These are phyloP conservation scores for Siniperca obscura DNA, from an alignment of 2,797 vertebrate genomes.

Conservation along the genomic window DNA sequence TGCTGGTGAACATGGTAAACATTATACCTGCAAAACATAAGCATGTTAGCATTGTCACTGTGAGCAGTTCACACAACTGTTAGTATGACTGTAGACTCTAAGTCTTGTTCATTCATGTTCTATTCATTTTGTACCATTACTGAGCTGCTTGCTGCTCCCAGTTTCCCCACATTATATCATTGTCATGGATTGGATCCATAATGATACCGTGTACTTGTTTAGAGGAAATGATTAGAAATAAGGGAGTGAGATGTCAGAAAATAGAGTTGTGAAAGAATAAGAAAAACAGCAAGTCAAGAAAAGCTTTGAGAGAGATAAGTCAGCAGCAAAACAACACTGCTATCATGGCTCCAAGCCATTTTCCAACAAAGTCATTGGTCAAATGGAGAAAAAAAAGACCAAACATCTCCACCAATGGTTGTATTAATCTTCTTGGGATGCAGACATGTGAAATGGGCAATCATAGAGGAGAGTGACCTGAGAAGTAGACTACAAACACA, in stretches of 20 bases:
- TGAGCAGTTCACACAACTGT: background rate
- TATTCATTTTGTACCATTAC: background rate
- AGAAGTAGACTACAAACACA: background rate
- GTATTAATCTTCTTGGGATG: background rate
- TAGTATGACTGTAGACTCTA: background rate
- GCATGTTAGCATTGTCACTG: background rate
- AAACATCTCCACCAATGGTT: background rate
- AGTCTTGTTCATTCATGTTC: background rate
- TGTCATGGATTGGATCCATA: background rate
- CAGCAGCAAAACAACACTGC: background rate
- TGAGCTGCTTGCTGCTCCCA: background rate
- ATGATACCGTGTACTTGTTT: background rate
- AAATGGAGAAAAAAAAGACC: background rate
- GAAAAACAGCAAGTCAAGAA: conserved; percentile 26
- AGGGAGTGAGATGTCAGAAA: conserved; percentile 29
- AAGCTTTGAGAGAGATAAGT: conserved; percentile 21
- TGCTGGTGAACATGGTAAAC: background rate
- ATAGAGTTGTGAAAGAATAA: conserved; percentile 41
- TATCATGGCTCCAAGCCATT: background rate
- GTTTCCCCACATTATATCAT: conserved; percentile 15
- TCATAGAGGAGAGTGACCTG: background rate
- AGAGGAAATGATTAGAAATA: conserved; percentile 23
- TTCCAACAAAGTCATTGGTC: conserved; percentile 9
- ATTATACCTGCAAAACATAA: background rate
- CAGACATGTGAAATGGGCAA: conserved; percentile 1